Base-by-base conservation (phyloP, 2,113 vertebrate species). In the Colius striatus region DNA sequence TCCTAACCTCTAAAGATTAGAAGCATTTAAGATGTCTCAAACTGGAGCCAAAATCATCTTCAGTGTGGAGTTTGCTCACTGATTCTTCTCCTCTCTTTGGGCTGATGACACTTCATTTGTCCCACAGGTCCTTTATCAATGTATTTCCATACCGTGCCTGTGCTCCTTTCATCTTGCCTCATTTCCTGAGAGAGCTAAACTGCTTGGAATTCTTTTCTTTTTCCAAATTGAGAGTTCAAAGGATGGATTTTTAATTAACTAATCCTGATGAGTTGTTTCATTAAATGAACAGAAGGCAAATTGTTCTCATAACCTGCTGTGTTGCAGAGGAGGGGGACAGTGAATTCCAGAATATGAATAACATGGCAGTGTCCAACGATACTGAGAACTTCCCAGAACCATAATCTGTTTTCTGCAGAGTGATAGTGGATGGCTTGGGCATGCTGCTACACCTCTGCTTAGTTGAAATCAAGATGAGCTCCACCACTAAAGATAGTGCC, bases 141-240 rank as follows among this genome's bases (percentile, higher is more conserved):
- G 47, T 65, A 84, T 91, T 95, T 94, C 91, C 87, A 65, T 71
- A 16, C 34, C 4, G 0, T 74, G 72, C 34, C 79, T 30, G n/a
- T 27, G 51, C 55, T 93, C 55, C 65, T 97, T 96, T 95, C 78
- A 95, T 95, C 90, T 94, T 1, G 12, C 62, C 62, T 96, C 92
- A 94, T 97, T 96, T 95, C 95, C 94, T 88, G 87, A 81, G 85
- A 90, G 65, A 68, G 68, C 48, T 84, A 71, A 96, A 96, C 82
- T 88, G 32, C 85, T 92, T 81, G 90, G 92, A 94, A 94, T 95
- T 94, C 90, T 73, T 95, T 92, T 94, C 45, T 87, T 95, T 95
- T 77, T 61, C 92, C 92, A 91, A 80, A 91, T 61, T 72, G 38
- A 85, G 90, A 84, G 93, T 95, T 96, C 79, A 96, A 95, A 96